Evolutionary conservation across 2,113 vertebrate genomes (phyloP).

Genomic region (Ranitomeya imitator): DNA sequence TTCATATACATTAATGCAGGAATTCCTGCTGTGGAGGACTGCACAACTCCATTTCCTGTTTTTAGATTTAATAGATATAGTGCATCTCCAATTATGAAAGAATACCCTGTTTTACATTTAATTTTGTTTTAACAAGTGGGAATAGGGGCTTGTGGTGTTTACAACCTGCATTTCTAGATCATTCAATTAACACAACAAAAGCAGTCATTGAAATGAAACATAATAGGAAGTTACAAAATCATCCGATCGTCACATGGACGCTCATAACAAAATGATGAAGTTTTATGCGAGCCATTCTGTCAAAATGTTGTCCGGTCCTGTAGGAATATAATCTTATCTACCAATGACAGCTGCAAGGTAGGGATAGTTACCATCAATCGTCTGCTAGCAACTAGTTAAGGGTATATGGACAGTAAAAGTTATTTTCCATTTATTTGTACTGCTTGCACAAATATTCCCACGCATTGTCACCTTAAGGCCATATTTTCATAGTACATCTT

Average conservation of each 20-base stretch:
- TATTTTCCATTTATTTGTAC: not conserved
- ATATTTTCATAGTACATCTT: not conserved
- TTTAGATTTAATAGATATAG: not conserved
- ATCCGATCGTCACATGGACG: constrained; percentile 41
- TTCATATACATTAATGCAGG: no score
- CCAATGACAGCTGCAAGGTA: constrained; percentile 18
- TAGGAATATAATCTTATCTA: constrained; percentile 6
- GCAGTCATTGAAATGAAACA: constrained; percentile 44
- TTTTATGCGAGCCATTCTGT: not conserved
- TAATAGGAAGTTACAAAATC: constrained; percentile 49
- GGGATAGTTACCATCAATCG: not conserved
- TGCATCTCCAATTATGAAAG: not conserved
- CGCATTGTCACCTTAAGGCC: not conserved
- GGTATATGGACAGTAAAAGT: not conserved
- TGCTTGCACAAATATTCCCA: not conserved
- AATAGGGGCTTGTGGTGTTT: constrained; percentile 18
- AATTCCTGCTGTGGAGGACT: no score
- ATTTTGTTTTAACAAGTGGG: not conserved
- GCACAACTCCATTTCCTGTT: not conserved
- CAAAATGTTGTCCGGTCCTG: constrained; percentile 3
- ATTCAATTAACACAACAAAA: constrained; percentile 30
- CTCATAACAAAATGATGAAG: not conserved
- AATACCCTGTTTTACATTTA: not conserved
- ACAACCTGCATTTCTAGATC: not conserved
- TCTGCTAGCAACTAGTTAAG: not conserved